Base-by-base conservation (phyloP, 2,113 vertebrate species). In the Centrocercus urophasianus region DNA sequence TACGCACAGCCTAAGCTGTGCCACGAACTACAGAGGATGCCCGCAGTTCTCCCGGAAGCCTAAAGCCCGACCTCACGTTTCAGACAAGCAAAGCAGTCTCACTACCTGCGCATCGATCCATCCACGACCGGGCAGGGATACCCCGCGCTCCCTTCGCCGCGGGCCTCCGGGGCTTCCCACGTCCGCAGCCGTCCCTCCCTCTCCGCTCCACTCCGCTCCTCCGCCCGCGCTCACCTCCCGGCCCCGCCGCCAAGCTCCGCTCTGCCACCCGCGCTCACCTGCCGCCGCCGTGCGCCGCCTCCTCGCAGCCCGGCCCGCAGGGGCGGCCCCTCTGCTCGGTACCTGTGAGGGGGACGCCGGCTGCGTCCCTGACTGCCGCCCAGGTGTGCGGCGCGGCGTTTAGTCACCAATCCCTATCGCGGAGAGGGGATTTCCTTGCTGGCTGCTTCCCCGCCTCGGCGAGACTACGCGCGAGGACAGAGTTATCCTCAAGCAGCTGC, bases 31-130 rank as follows among this genome's bases (percentile, higher is more conserved):
- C 40, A 7, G 47, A 28, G 45, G 13, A 25, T 16, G 42, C 2
- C 4, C 6, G 8, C 56, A 14, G 3, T 13, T 47, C 50, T 13
- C 64, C 74, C 42, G 57, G 7, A 11, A 36, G 8, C 0, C 7
- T 0, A 12, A 30, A 45, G 38, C 59, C 50, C 48, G 45, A 6
- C 38, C 34, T 30, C 1, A 4, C 43, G 0, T 1, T 22, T 5
- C n/a, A 18, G 20, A 36, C 0, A 11, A 27, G 36, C 63, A 22
- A 20, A 38, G 32, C 7, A 19, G 4, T 24, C 17, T 2, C 50
- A 3, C 22, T 43, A 45, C 43, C 32, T 1, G 63, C 57, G 1
- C 2, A 38, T 16, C 10, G 36, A 4, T 25, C 30, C 7, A 19
- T 13, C n/a, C 14, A 14, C 43, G 40, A 16, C 10, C 64, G 11